Evolutionary conservation across 2,113 vertebrate genomes (phyloP), one percentile per base, ranked within the genome.

Genomic region (Vulpes lagopus): DNA sequence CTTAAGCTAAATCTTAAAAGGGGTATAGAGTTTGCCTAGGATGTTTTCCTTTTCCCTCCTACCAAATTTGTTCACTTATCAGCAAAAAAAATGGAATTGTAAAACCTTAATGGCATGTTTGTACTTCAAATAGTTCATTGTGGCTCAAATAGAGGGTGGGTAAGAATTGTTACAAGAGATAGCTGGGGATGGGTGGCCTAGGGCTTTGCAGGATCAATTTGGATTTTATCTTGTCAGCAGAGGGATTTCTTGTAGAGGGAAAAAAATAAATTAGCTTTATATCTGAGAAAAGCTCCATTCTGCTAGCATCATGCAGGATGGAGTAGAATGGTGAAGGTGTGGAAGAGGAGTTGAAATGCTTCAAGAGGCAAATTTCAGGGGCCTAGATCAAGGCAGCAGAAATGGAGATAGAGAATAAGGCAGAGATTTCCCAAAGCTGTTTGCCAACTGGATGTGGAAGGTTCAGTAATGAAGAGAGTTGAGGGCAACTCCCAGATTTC

Each of bases 1-100:
- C n/a, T 95, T 87, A 51, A 65, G 51, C 53, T 88, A 51, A 96
- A 35, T 91, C 35, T 76, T 97, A 38, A 83, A 89, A 87, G 11
- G 19, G 82, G 51, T 85, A 76, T 60, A 49, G 10, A 91, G 51
- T 78, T 91, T 94, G 35, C 73, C 23, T 49, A 38, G 93, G 82
- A 67, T 32, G 30, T 4, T 74, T 30, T 95, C 67, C 38, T 94
- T 30, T 92, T 84, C 32, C 60, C 3, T 32, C 5, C 55, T 82
- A 55, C 71, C 23, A 74, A 20, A 64, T 19, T n/a, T 76, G 1
- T 49, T 96, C 25, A 38, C 16, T 88, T 93, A 53, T 89, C 11
- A 67, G 38, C 55, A 93, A 82, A 85, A 85, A 74, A 79, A 88
- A 76, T 64, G 25, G 81, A 53, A 19, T 55, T 86, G 6, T 87